Evolutionary conservation across 2,113 vertebrate species (phyloP).

Genomic region (Leucopternis melanops): DNA sequence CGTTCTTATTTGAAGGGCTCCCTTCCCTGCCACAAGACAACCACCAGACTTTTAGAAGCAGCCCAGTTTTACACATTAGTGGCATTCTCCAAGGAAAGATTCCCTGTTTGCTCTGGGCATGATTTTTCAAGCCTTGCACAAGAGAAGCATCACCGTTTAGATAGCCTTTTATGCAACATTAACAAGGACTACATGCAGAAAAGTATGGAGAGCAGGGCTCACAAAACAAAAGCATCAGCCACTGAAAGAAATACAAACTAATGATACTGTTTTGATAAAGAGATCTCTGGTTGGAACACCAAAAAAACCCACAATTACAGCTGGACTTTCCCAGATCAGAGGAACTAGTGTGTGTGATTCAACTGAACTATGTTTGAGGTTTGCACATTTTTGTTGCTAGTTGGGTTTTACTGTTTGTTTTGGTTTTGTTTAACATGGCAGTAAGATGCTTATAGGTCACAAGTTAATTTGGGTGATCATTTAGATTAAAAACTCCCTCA

Average conservation of each 20-base stretch:
- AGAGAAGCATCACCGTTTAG: neutral
- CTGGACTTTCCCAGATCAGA: neutral
- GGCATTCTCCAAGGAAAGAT: neutral
- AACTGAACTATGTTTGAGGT: neutral
- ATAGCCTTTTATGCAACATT: neutral
- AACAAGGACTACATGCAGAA: neutral
- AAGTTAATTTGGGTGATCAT: neutral
- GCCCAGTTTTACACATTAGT: neutral
- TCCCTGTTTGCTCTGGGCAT: neutral
- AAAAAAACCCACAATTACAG: neutral
- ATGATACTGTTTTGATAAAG: neutral
- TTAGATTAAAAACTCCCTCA: neutral
- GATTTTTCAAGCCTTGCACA: neutral
- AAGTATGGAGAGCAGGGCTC: neutral
- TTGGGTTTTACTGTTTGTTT: neutral
- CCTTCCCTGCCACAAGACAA: neutral
- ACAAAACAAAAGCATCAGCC: constrained; percentile 12
- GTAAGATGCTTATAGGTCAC: neutral
- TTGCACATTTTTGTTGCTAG: neutral
- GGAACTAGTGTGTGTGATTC: neutral
- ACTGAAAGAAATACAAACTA: constrained; percentile 14
- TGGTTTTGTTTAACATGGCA: neutral
- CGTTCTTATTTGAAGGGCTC: neutral
- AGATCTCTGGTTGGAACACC: neutral
- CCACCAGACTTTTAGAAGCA: neutral